Percentiles rank a stretch among this genome's conserved stretches.
Conservation (phyloP, 2,113 vertebrate species). For the Megaceryle maxima region DNA sequence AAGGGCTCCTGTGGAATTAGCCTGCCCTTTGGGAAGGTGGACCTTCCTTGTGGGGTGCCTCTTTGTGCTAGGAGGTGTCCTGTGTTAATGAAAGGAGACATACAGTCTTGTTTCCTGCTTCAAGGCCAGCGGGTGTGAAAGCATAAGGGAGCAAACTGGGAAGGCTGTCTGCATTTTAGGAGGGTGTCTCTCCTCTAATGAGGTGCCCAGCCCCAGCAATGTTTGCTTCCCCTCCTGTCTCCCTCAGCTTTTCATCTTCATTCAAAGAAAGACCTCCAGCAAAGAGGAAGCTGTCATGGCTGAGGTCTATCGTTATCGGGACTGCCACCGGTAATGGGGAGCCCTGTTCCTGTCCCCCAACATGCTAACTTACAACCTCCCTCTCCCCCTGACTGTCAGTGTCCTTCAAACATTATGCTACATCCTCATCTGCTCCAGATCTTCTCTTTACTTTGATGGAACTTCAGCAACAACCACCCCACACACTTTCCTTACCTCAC, state of each 20-base stretch:
- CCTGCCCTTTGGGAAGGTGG: neutral
- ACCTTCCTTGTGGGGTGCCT: neutral
- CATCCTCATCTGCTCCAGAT: neutral
- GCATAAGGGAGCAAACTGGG: neutral
- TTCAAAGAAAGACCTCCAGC: slow-evolving; percentile 84
- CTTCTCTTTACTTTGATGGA: neutral
- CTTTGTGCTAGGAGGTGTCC: neutral
- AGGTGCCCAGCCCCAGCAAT: neutral
- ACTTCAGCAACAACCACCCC: neutral
- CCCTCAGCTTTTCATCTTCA: slow-evolving; percentile 86
- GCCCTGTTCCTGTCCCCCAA: neutral
- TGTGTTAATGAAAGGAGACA: neutral
- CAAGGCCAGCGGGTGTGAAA: neutral
- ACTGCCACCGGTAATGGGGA: slow-evolving; percentile 77
- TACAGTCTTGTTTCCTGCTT: neutral
- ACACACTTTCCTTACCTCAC: neutral
- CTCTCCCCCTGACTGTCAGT: neutral
- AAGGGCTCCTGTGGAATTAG: neutral
- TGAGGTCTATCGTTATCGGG: slow-evolving; percentile 73
- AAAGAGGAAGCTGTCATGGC: slow-evolving; percentile 74
- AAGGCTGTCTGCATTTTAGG: neutral
- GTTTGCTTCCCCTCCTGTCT: neutral
- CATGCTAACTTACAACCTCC: neutral
- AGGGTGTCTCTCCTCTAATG: neutral
- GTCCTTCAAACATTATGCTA: neutral